phyloP scores from a whole-genome alignment of 2,113 vertebrate species.

The Ailuropoda melanoleuca region DNA sequence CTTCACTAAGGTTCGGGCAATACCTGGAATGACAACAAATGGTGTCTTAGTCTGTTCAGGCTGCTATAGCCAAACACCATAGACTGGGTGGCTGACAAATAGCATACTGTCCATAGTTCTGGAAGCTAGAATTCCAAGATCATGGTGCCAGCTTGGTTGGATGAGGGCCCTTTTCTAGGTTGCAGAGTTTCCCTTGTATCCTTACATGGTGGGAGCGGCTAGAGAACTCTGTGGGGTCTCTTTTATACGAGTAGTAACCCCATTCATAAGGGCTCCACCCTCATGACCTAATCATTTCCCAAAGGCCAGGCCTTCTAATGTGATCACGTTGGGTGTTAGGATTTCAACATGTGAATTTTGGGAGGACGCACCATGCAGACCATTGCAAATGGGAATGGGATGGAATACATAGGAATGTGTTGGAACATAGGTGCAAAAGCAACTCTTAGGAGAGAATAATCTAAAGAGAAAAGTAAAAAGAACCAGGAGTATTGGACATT shows the following conservation, averaged over 20 bases:
- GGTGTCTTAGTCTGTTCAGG: background rate
- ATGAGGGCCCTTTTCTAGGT: background rate
- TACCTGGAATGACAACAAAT: background rate
- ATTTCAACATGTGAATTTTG: background rate
- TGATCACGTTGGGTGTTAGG: background rate
- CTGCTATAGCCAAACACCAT: background rate
- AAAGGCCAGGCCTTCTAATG: background rate
- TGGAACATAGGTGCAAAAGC: background rate
- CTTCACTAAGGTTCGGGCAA: background rate
- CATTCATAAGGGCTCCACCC: background rate
- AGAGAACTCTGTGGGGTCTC: background rate
- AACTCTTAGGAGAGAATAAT: background rate
- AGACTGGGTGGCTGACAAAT: background rate
- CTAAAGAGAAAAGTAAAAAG: background rate
- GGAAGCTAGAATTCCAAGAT: background rate
- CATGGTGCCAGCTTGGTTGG: background rate
- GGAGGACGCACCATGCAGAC: background rate
- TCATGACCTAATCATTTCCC: background rate
- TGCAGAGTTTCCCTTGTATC: background rate
- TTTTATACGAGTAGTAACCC: background rate
- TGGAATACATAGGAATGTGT: background rate
- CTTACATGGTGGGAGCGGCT: background rate
- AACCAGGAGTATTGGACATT: background rate
- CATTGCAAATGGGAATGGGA: background rate
- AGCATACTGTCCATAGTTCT: background rate